Base-by-base conservation (phyloP, 2,113 vertebrate genomes). In the Ctenomys sociabilis region DNA sequence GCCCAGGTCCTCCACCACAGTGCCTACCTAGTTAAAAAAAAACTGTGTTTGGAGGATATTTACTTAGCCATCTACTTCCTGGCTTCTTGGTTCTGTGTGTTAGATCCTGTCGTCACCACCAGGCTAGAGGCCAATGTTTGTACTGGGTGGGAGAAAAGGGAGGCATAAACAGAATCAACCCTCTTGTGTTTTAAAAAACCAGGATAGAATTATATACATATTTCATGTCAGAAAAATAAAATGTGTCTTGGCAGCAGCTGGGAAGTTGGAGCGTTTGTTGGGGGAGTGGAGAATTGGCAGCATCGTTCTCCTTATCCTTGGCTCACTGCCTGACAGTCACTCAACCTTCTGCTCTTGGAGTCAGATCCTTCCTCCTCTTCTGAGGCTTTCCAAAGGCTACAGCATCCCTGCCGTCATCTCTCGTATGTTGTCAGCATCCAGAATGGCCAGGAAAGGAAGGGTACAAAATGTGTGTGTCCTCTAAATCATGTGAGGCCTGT, bases 221-320 rank as follows among this genome's bases (percentile, higher is more conserved):
- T 97, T 97, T 97, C 95, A 96, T 97, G 97, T 98, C 96, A 97
- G 96, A 96, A 97, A 98, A 97, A 94, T 97, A 96, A 97, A 96
- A 97, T 97, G 97, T 94, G 94, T 97, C 96, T 98, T 98, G 97
- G 97, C 96, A 40, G 96, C 21, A 14, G 90, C 95, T 93, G 86
- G 94, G 88, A 97, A 81, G 92, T 68, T 96, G 95, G 94, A 97
- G 86, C 6, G 0, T 61, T 84, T 64, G 78, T 72, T 96, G 43
- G 78, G 77, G 96, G 96, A 97, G 97, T 93, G 52, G 81, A 95
- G 97, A 97, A 81, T 94, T 97, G 96, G 97, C 97, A 97, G 94
- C 94, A 49, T 59, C 0, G 32, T 16, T 97, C 78, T 66, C 88
- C 93, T 92, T 92, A 63, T 63, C 87, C 88, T 97, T 98, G 96